Evolutionary conservation across 2,797 vertebrate species (phyloP).

Genomic region (Setipinna tenuifilis): DNA sequence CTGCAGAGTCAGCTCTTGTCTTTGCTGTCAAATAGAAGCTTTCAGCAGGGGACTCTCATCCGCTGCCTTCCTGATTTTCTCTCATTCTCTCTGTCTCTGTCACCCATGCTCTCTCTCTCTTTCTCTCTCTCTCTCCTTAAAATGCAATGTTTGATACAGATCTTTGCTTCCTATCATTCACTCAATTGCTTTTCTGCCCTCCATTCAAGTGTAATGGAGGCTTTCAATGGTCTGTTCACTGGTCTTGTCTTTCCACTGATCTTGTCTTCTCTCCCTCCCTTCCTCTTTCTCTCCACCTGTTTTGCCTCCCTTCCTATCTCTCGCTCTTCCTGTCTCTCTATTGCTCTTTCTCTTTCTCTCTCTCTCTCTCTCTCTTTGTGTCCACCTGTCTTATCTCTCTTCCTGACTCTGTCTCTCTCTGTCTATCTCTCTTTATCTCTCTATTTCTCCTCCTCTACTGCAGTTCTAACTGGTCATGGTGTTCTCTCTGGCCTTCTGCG

Average conservation of each 20-base stretch:
- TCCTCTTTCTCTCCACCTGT: no score
- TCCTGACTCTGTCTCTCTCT: neutral
- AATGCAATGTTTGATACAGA: conserved; percentile 12
- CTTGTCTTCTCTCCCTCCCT: no score
- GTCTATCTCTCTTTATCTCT: neutral
- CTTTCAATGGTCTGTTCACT: neutral
- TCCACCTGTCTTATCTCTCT: neutral
- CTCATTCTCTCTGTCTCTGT: conserved; percentile 21
- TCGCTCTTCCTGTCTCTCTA: neutral
- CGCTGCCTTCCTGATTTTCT: neutral
- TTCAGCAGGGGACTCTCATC: neutral
- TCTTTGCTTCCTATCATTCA: neutral
- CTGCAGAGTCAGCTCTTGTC: neutral
- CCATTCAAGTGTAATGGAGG: neutral
- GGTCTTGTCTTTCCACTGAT: neutral
- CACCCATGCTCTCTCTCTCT: conserved; percentile 24
- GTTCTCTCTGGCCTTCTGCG: conserved; percentile 54
- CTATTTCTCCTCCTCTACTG: neutral
- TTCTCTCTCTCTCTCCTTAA: neutral
- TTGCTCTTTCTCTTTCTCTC: neutral
- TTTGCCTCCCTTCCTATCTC: no score
- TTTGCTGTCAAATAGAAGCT: conserved; percentile 15
- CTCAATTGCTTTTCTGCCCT: neutral
- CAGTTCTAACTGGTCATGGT: conserved; percentile 57
- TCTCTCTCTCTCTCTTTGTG: neutral